Conservation (phyloP, 2,888 invertebrate species). For the Cyrtodaria siliqua region DNA sequence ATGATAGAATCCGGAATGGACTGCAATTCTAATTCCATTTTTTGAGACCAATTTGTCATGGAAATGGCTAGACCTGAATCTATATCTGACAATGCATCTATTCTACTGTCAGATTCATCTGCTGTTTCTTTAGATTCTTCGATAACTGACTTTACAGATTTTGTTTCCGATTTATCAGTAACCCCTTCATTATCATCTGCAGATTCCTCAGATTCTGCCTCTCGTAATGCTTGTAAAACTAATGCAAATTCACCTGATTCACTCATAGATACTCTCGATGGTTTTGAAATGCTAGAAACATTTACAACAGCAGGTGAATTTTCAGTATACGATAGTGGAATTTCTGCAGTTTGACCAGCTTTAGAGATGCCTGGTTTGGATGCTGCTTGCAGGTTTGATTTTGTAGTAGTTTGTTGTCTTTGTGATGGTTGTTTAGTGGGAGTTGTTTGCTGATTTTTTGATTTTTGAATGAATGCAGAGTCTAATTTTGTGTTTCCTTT, state of each 20-base stretch:
- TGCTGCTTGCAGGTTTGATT: no score
- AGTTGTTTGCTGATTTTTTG: no score
- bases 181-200: constrained; percentile 1
- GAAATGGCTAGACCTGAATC: constrained; percentile 36
- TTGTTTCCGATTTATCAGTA: constrained; percentile 2
- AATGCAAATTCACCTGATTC: constrained; percentile 19
- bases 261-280: background rate
- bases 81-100: constrained; percentile 24
- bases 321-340: no score
- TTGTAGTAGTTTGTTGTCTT: no score
- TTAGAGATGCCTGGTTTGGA: no score
- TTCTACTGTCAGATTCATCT: constrained; percentile 7
- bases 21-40: background rate
- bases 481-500: no score
- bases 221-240: constrained; percentile 14
- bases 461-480: no score
- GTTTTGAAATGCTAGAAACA: no score
- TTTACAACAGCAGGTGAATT: no score
- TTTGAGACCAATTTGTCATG: background rate
- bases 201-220: constrained; percentile 18
- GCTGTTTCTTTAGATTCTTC: constrained; percentile 7
- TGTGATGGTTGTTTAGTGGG: no score
- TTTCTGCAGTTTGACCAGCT: no score
- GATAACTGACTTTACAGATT: background rate
- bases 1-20: no score